Evolutionary conservation across 2,113 vertebrate genomes (phyloP).

Genomic region (Lamprologus callipterus): DNA sequence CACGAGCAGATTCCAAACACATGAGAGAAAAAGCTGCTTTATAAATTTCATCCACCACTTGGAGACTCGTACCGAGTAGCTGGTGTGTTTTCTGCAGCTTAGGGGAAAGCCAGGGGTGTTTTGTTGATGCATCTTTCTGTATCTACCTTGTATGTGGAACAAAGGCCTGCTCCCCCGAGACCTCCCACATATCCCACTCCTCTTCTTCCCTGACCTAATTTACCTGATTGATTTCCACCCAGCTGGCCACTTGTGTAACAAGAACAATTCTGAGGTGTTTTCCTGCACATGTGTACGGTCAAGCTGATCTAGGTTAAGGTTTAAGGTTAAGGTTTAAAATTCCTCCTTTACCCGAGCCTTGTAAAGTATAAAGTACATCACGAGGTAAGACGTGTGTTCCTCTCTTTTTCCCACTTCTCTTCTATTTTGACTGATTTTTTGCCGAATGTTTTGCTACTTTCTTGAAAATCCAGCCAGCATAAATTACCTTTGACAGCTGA

Average conservation of each 20-base stretch:
- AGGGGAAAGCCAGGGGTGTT: slow-evolving; percentile 16
- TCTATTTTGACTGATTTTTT: neutral
- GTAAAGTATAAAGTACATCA: neutral
- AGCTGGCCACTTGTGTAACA: slow-evolving; percentile 53
- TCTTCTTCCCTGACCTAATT: slow-evolving; percentile 55
- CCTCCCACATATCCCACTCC: slow-evolving; percentile 27
- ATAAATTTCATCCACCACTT: slow-evolving; percentile 17
- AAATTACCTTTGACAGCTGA: neutral
- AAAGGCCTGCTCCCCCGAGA: slow-evolving; percentile 56
- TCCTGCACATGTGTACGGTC: neutral
- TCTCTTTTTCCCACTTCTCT: neutral
- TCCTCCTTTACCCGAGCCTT: neutral
- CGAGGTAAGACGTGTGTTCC: neutral
- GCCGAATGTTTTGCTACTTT: neutral
- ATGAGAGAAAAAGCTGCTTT: neutral
- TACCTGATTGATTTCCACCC: slow-evolving; percentile 61
- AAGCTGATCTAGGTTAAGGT: neutral
- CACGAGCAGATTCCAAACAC: neutral
- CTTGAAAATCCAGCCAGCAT: neutral
- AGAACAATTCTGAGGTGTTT: neutral
- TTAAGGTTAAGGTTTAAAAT: neutral
- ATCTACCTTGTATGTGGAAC: slow-evolving; percentile 42
- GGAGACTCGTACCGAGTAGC: neutral
- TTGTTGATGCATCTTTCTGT: slow-evolving; percentile 39
- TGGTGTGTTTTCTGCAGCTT: neutral